These are phyloP conservation scores for Gnathonemus longibarbis DNA, from an alignment of 2,113 vertebrate genomes.

Conservation along the genomic window DNA sequence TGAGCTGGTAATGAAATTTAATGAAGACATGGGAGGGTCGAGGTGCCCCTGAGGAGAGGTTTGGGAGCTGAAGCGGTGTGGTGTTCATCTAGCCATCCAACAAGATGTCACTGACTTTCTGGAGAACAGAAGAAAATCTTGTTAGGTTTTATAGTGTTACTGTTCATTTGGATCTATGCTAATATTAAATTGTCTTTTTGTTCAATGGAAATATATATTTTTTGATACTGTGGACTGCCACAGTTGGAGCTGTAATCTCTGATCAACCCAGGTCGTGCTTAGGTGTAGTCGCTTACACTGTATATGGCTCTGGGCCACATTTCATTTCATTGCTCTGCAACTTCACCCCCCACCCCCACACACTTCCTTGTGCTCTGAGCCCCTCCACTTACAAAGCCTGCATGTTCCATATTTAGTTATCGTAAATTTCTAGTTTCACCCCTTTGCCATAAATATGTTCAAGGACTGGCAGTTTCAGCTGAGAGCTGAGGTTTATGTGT, in stretches of 20 bases:
- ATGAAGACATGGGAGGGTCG: not conserved
- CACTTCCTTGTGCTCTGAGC: not conserved
- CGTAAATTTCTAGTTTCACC: not conserved
- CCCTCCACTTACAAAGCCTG: not conserved
- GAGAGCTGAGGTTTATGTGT: not conserved
- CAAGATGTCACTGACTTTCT: not conserved
- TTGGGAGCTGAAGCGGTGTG: not conserved
- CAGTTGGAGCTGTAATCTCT: not conserved
- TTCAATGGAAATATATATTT: not conserved
- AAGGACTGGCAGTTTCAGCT: not conserved
- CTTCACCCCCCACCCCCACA: not conserved
- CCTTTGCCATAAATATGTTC: not conserved
- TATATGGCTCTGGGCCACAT: not conserved
- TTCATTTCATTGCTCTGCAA: not conserved
- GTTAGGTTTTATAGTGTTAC: not conserved
- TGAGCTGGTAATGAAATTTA: not conserved
- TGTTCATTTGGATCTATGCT: not conserved
- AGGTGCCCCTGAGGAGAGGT: not conserved
- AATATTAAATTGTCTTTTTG: not conserved
- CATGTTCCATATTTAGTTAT: not conserved
- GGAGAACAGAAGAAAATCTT: not conserved
- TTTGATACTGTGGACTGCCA: not conserved
- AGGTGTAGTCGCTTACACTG: not conserved
- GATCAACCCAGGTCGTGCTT: not conserved
- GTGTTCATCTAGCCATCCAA: not conserved